A percentile compares a stretch with the other conserved stretches of the same genome.
phyloP scores from a whole-genome alignment of 2,888 invertebrate species.

The Carpatolechia fugitivella region DNA sequence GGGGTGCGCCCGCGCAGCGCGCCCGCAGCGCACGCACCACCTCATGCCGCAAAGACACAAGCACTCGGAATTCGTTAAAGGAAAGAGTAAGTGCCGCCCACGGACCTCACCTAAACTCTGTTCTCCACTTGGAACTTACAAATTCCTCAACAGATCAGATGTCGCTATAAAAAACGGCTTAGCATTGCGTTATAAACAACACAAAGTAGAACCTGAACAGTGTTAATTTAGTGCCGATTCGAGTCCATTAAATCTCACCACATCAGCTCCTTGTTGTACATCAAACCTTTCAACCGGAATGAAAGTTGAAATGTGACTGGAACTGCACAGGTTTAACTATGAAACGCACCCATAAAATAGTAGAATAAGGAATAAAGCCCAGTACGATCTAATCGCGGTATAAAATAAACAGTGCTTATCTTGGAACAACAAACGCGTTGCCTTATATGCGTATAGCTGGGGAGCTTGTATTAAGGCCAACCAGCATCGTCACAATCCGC shows the following conservation, averaged over 20 bases:
- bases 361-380: slow-evolving; percentile 25
- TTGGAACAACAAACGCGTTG: slow-evolving; percentile 48
- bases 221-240: no score
- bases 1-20: slow-evolving; percentile 42
- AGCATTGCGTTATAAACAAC: no score
- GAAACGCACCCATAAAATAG: not conserved
- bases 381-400: slow-evolving; percentile 47
- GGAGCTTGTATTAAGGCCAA: slow-evolving; percentile 38
- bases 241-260: no score
- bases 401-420: slow-evolving; percentile 70
- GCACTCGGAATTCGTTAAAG: slow-evolving; percentile 86
- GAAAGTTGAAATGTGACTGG: not conserved
- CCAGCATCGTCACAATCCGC: slow-evolving; percentile 40
- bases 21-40: slow-evolving; percentile 55
- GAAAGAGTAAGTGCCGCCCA: slow-evolving; percentile 84
- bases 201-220: no score
- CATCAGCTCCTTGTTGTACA: no score
- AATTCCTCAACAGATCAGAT: not conserved
- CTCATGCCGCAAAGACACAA: slow-evolving; percentile 54
- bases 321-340: not conserved
- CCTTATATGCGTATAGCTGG: slow-evolving; percentile 50
- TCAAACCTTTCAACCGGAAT: no score
- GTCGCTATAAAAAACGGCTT: no score
- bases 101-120: slow-evolving; percentile 19
- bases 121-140: not conserved